Evolutionary conservation across 2,797 vertebrate species (phyloP).

Genomic region (Clarias platycephalus): DNA sequence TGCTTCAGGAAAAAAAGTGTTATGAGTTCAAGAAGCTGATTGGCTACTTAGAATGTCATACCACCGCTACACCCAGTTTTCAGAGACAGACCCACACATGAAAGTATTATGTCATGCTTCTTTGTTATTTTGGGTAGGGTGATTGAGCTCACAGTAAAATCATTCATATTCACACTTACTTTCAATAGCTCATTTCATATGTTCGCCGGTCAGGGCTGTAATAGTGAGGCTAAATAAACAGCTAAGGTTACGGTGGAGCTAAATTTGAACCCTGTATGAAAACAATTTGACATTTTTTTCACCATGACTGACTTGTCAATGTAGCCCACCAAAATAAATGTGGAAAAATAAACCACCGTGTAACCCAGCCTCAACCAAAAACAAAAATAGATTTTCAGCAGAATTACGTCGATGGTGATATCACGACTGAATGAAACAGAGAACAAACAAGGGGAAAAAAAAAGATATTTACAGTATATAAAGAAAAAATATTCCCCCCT

Average conservation of each 20-base stretch:
- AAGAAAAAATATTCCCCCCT: not conserved
- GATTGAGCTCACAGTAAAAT: constrained; percentile 55
- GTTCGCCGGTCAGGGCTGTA: constrained; percentile 44
- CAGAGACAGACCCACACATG: constrained; percentile 58
- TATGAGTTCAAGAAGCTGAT: constrained; percentile 48
- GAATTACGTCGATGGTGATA: not conserved
- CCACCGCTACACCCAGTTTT: constrained; percentile 63
- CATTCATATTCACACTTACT: constrained; percentile 63
- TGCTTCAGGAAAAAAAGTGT: constrained; percentile 34
- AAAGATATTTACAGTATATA: too few species aligned
- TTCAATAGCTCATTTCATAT: constrained; percentile 58
- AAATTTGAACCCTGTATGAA: constrained; percentile 46
- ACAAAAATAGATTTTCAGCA: not conserved
- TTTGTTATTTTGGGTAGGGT: constrained; percentile 65
- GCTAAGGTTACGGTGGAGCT: constrained; percentile 37
- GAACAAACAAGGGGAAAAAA: not conserved
- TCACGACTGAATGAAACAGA: not conserved
- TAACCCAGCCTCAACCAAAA: not conserved
- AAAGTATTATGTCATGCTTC: constrained; percentile 60
- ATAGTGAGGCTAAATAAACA: constrained; percentile 51
- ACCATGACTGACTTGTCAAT: constrained; percentile 39
- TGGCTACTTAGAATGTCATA: constrained; percentile 68
- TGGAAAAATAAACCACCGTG: not conserved
- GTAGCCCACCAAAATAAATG: not conserved
- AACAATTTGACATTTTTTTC: constrained; percentile 38